Conservation (phyloP, 2,113 vertebrate genomes). For the Columbina picui region DNA sequence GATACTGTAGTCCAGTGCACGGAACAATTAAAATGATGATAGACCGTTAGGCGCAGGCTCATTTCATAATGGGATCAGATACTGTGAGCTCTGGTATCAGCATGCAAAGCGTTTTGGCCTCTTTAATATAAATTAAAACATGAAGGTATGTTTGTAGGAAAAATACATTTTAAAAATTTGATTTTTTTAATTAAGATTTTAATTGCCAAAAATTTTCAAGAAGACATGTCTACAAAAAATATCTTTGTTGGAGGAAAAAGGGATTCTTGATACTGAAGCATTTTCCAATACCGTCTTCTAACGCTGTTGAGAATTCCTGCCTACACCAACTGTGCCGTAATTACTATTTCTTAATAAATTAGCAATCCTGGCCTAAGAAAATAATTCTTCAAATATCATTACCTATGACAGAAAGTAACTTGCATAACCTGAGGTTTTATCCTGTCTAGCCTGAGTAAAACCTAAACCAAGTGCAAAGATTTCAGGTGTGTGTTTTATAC, state of each 20-base stretch:
- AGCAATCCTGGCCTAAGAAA: slow-evolving; percentile 13
- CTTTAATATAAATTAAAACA: background rate
- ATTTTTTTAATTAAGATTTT: background rate
- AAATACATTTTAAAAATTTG: background rate
- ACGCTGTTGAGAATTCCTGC: background rate
- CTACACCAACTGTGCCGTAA: background rate
- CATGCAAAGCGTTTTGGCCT: background rate
- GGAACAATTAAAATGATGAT: background rate
- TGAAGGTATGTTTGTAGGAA: background rate
- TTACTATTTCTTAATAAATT: slow-evolving; percentile 19
- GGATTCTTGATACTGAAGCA: background rate
- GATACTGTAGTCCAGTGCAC: background rate
- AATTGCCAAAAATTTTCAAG: background rate
- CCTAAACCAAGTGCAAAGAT: background rate
- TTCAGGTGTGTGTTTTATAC: background rate
- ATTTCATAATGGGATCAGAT: background rate
- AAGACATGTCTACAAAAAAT: background rate
- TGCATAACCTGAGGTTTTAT: background rate
- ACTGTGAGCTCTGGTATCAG: background rate
- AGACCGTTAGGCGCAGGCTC: background rate
- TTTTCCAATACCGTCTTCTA: background rate
- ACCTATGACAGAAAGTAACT: slow-evolving; percentile 3
- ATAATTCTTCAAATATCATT: slow-evolving; percentile 1
- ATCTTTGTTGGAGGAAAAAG: background rate
- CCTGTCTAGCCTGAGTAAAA: background rate